Evolutionary conservation across 2,797 vertebrate species (phyloP).

Genomic region (Scyliorhinus canicula): DNA sequence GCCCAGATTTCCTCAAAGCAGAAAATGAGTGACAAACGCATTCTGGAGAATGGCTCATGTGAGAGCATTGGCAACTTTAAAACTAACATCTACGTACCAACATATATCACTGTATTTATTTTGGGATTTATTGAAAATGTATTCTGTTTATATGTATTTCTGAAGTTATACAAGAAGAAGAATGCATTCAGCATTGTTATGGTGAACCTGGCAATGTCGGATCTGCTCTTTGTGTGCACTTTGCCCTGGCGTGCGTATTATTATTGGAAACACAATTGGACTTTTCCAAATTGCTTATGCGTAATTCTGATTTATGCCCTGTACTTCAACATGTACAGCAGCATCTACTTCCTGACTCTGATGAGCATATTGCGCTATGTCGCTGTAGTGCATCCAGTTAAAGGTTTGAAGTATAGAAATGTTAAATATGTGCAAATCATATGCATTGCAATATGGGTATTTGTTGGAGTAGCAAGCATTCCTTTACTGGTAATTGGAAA

Average conservation of each 20-base stretch:
- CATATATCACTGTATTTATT: slow-evolving; percentile 60
- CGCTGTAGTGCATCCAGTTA: slow-evolving; percentile 57
- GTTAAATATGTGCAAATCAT: slow-evolving; percentile 46
- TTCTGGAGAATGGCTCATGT: background rate
- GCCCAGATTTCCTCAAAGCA: background rate
- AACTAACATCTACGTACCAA: slow-evolving; percentile 53
- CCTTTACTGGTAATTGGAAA: slow-evolving; percentile 39
- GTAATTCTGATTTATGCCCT: slow-evolving; percentile 61
- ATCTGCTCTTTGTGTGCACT: slow-evolving; percentile 46
- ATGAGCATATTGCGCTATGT: slow-evolving; percentile 60
- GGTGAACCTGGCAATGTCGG: slow-evolving; percentile 65
- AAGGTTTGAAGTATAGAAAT: slow-evolving; percentile 45
- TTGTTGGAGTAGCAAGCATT: slow-evolving; percentile 48
- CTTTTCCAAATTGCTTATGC: slow-evolving; percentile 57
- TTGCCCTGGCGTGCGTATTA: slow-evolving; percentile 61
- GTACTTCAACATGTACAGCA: slow-evolving; percentile 52
- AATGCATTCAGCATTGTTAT: slow-evolving; percentile 59
- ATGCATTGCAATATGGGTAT: slow-evolving; percentile 55
- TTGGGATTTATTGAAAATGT: slow-evolving; percentile 56
- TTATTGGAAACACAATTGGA: slow-evolving; percentile 57
- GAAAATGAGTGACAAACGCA: background rate
- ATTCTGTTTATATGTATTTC: slow-evolving; percentile 60
- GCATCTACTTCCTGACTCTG: too few species aligned
- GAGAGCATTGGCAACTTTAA: slow-evolving; percentile 53
- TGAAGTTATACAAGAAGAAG: slow-evolving; percentile 49